phyloP scores from a whole-genome alignment of 2,113 vertebrate species.

The Dunckerocampus dactyliophorus region DNA sequence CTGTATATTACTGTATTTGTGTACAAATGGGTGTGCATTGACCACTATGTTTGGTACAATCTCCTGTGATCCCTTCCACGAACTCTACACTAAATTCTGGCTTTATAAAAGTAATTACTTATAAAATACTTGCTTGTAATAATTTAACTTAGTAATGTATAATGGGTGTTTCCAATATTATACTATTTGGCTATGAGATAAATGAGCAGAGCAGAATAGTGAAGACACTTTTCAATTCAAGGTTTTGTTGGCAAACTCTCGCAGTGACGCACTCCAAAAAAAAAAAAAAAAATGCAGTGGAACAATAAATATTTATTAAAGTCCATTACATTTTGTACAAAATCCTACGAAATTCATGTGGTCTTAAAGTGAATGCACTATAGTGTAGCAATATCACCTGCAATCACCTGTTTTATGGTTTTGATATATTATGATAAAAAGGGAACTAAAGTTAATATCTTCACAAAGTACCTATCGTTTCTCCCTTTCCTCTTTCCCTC shows the following conservation, averaged over 20 bases:
- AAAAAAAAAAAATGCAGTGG: not conserved
- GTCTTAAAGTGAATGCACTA: not conserved
- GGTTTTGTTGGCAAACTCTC: not conserved
- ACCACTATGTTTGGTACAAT: not conserved
- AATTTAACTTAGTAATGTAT: not conserved
- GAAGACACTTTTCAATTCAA: not conserved
- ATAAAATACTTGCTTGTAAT: not conserved
- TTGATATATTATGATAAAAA: conserved; percentile 52
- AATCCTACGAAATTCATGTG: too few relatives aligned
- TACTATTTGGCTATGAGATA: not conserved
- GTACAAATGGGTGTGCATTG: not conserved
- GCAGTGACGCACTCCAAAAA: not conserved
- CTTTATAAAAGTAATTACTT: not conserved
- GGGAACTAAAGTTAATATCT: conserved; percentile 45
- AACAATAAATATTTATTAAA: not conserved
- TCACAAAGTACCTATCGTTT: conserved; percentile 31
- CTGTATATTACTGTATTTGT: conserved; percentile 4
- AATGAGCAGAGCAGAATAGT: not conserved
- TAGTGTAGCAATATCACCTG: not conserved
- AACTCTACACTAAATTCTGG: not conserved
- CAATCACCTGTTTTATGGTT: not conserved
- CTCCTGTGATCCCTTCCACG: not conserved
- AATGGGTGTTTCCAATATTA: not conserved
- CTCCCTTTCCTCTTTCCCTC: conserved; percentile 67
- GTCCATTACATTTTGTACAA: not conserved